Conservation (phyloP, 1,140 invertebrate genomes). For the Trissolcus basalis region DNA sequence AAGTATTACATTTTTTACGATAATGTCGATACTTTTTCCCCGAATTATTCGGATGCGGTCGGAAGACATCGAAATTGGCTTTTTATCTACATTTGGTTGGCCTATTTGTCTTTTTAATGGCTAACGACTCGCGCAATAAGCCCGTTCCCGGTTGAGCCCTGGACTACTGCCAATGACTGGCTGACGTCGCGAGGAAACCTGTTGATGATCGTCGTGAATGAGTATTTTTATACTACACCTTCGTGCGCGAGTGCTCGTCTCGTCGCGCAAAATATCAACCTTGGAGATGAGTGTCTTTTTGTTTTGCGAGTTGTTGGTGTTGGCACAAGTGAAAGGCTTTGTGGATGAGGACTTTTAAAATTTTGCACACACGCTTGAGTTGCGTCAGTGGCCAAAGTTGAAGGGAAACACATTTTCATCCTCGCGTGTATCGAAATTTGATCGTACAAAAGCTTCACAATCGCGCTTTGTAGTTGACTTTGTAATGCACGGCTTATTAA, state of each 20-base stretch:
- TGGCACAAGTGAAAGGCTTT: slow-evolving; percentile 16
- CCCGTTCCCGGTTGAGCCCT: slow-evolving; percentile 52
- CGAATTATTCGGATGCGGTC: slow-evolving; percentile 51
- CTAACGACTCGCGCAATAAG: slow-evolving; percentile 45
- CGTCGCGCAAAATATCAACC: slow-evolving; percentile 33
- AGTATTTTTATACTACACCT: slow-evolving; percentile 50
- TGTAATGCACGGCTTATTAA: too few species aligned
- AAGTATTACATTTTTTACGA: slow-evolving; percentile 27
- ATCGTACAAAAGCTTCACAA: neutral
- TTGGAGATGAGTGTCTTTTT: slow-evolving; percentile 11
- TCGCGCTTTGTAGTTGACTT: too few species aligned
- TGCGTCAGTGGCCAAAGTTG: neutral
- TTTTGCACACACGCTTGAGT: slow-evolving; percentile 7
- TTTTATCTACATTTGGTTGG: slow-evolving; percentile 46
- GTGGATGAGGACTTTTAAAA: slow-evolving; percentile 1
- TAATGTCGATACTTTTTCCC: slow-evolving; percentile 35
- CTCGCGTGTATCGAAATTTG: slow-evolving; percentile 15
- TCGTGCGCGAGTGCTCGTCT: slow-evolving; percentile 24
- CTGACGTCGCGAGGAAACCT: slow-evolving; percentile 65
- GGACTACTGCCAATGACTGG: slow-evolving; percentile 67
- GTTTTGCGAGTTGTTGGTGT: slow-evolving; percentile 8
- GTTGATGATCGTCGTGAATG: slow-evolving; percentile 66
- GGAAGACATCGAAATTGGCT: slow-evolving; percentile 44
- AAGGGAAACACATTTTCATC: slow-evolving; percentile 4
- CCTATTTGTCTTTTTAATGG: slow-evolving; percentile 58